Base-by-base conservation (phyloP, 30 jellyfish, hydroid and myxozoan species). In the Cassiopea xamachana region DNA sequence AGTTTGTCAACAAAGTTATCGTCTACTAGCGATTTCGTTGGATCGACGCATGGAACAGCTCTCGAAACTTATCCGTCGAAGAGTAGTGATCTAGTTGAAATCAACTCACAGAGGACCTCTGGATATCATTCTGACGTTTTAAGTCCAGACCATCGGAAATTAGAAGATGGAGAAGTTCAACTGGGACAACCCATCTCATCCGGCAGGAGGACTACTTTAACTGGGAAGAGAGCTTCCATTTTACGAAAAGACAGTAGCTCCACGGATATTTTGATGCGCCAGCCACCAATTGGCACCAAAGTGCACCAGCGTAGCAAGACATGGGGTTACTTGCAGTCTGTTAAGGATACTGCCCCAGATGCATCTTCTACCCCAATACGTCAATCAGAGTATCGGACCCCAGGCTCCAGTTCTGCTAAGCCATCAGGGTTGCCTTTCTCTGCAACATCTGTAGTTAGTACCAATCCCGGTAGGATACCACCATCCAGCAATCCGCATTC, bases 271-370 rank as follows among this genome's bases (percentile, higher is more conserved):
- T 60, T 91, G 45, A 55, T 85, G 71, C 90, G 97, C 43, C 87
- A 73, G 64, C 88, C 97, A 19, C 97, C 97, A 47, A 77, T 68
- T 47, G 97, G 97, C 15, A 85, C 80, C 64, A 91, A 85, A 59
- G 67, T 68, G 69, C 97, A 91, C 92, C 93, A 79, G 62, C 89
- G 97, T 0, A 91, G 97, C 91, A 85, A 74, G 49, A 91, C 97
- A 78, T 91, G 97, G 97, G 83, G 77, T 59, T 64, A 87, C 82
- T 60, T 47, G 60, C 47, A 46, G 15, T 64, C 87, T 4, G 15
- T 48, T 39, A 19, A 45, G 6, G 43, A 67, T 17, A 27, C 51
- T 27, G 27, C 51, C 2, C 90, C 93, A 13, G 62, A 76, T 1
- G 87, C 93, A 3, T 75, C 75, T 59, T 83, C 97, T 46, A 80